Conservation (phyloP, 2,113 vertebrate genomes). For the Australoheros scitulus region DNA sequence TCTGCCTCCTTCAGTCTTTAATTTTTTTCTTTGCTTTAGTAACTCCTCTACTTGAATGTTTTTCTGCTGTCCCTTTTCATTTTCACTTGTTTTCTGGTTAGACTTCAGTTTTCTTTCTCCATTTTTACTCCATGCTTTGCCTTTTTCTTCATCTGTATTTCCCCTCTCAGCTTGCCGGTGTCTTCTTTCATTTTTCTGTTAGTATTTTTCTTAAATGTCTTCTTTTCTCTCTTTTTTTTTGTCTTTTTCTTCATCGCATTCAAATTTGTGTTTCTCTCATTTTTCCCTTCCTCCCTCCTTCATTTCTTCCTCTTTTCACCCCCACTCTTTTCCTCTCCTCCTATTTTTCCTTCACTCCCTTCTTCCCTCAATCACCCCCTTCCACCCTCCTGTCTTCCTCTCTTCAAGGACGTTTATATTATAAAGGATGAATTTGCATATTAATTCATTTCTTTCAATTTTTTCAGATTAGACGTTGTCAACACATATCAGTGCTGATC, state of each 20-base stretch:
- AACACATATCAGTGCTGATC: slow-evolving; percentile 99
- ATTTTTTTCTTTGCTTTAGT: no score
- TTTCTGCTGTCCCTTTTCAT: background rate
- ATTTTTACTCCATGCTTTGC: background rate
- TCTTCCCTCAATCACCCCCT: slow-evolving; percentile 47
- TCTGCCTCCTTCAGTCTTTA: no score
- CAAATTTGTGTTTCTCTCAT: background rate
- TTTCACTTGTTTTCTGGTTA: background rate
- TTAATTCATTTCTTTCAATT: slow-evolving; percentile 99
- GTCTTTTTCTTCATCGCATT: background rate
- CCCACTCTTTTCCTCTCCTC: background rate
- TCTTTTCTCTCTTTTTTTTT: background rate
- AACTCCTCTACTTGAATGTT: background rate
- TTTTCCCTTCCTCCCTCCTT: background rate
- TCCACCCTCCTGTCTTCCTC: slow-evolving; percentile 41
- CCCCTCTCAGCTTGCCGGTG: background rate
- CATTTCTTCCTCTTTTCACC: background rate
- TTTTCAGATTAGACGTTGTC: slow-evolving; percentile 99
- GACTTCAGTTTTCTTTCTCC: background rate
- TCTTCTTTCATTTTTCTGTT: background rate
- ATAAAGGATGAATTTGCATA: slow-evolving; percentile 99
- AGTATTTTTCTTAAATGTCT: background rate
- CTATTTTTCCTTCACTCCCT: background rate
- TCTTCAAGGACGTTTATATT: slow-evolving; percentile 99
- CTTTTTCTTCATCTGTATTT: background rate